A percentile compares a stretch with the other conserved stretches of the same genome.
Conservation (phyloP, 2,888 invertebrate genomes). For the Pasiphila rectangulata region DNA sequence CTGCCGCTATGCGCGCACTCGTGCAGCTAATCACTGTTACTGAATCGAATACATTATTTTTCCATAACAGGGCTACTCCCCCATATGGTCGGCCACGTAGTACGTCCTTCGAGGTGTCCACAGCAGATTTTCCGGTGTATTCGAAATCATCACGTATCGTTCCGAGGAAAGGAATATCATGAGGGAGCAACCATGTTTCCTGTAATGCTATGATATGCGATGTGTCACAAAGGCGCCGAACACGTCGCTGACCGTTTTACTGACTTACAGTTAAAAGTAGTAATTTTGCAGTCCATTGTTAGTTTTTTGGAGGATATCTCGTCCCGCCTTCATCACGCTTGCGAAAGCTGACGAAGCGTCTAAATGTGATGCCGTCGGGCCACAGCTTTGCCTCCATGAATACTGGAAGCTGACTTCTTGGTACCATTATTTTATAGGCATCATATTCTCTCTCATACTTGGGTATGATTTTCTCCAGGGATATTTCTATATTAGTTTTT, state of each 20-base stretch:
- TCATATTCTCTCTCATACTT: too few species aligned
- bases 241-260: not conserved
- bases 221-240: too few species aligned
- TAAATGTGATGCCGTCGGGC: not conserved
- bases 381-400: too few species aligned
- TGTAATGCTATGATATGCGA: not conserved
- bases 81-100: conserved; percentile 29
- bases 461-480: too few species aligned
- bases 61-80: conserved; percentile 33
- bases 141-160: conserved; percentile 28
- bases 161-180: conserved; percentile 29
- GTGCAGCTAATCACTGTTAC: conserved; percentile 30
- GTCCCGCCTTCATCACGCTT: too few species aligned
- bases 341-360: too few species aligned
- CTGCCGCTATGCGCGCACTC: not conserved
- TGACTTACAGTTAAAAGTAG: not conserved
- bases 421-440: too few species aligned
- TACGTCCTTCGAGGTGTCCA: conserved; percentile 31
- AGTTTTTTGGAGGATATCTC: too few species aligned
- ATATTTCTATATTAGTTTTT: too few species aligned
- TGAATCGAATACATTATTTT: conserved; percentile 23
- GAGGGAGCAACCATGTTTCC: conserved; percentile 20
- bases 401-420: too few species aligned
- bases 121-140: conserved; percentile 31
- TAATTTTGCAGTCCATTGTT: too few species aligned